A percentile compares a stretch with the other conserved stretches of the same genome.
Evolutionary conservation across 1,140 invertebrate genomes (phyloP).

Genomic region (Caerostris darwini): DNA sequence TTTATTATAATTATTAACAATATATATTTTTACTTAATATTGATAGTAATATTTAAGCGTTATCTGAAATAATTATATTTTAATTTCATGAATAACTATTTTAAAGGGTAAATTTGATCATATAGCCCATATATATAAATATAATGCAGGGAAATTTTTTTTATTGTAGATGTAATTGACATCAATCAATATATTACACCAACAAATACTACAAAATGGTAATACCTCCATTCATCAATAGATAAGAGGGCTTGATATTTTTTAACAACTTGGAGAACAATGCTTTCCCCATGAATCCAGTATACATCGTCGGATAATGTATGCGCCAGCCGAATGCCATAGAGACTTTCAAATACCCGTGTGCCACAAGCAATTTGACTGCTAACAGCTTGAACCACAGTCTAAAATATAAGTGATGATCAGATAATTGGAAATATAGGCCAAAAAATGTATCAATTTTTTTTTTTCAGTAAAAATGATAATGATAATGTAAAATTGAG

Average conservation of each 20-base stretch:
- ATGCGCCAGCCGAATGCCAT: constrained; percentile 88
- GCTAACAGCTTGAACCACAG: constrained; percentile 85
- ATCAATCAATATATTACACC: background rate
- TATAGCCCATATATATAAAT: no score
- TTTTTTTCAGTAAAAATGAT: no score
- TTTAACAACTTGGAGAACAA: constrained; percentile 90
- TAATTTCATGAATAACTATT: no score
- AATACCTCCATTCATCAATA: constrained; percentile 87
- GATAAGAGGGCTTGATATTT: constrained; percentile 87
- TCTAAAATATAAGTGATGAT: constrained; percentile 81
- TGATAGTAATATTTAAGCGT: no score
- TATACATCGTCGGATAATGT: constrained; percentile 89
- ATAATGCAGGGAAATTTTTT: no score
- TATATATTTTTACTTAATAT: no score
- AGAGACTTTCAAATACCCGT: constrained; percentile 90
- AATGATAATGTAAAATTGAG: no score
- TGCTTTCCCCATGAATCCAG: constrained; percentile 94
- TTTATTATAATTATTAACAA: no score
- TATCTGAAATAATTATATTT: no score
- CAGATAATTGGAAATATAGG: background rate
- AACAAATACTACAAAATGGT: background rate
- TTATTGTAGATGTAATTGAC: no score
- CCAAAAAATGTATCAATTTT: no score
- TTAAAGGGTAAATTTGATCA: no score
- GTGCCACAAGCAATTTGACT: constrained; percentile 88